Conservation (phyloP, 92 coral and sea anemone genomes). For the Phenganax marumi region DNA sequence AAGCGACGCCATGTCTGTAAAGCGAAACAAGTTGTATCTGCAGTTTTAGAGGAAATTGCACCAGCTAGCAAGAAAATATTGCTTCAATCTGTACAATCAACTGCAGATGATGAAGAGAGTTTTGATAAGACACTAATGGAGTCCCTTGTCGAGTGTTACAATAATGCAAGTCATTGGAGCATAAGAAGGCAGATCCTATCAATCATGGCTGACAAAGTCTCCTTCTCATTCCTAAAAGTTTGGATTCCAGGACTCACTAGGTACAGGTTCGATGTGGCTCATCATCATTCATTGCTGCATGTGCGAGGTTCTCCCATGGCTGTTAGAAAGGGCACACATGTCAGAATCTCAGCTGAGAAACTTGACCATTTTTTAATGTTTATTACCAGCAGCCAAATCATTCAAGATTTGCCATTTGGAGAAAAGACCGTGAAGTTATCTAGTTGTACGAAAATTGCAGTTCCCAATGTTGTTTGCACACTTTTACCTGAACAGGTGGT, state of each 20-base stretch:
- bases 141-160: conserved; percentile 49
- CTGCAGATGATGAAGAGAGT: conserved; percentile 30
- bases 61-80: conserved; percentile 35
- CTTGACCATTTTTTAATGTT: too few species aligned
- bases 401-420: conserved; percentile 61
- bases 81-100: conserved; percentile 34
- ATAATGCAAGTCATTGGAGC: too few species aligned
- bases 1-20: conserved; percentile 49
- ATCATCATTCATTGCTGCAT: too few species aligned
- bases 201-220: conserved; percentile 53
- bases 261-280: conserved; percentile 22
- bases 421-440: conserved; percentile 49
- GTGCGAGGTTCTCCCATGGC: too few species aligned
- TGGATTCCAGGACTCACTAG: too few species aligned
- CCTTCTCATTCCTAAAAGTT: conserved; percentile 23
- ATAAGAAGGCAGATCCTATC: too few species aligned
- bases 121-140: too few species aligned
- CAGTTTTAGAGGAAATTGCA: too few species aligned
- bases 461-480: conserved; percentile 51
- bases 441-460: background rate
- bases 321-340: conserved; percentile 23
- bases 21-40: conserved; percentile 55
- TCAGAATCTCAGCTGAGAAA: conserved; percentile 37
- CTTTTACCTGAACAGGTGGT: conserved; percentile 55
- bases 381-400: conserved; percentile 51